Evolutionary conservation across 2,888 invertebrate genomes (phyloP), one percentile per base, ranked within the genome.

Genomic region (Tanypteryx hageni): DNA sequence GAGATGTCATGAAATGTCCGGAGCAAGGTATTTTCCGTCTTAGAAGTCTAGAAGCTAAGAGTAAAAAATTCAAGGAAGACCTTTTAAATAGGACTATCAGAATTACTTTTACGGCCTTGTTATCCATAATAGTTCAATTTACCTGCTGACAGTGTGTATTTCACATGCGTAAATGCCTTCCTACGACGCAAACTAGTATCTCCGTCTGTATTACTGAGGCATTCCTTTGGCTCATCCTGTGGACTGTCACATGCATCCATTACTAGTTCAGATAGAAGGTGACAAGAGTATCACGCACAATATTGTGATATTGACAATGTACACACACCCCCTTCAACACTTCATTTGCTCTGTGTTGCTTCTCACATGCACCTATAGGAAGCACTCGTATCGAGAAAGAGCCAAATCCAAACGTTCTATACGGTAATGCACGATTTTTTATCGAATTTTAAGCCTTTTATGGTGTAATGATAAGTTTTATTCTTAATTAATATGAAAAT

Each of bases 11-110:
- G 94, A 98, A 96, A 94, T 98, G 98, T 92, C 98, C 98, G 22
- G 98, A 98, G 96, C 98, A 98, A 91, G 98, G 98, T 93, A 98
- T 97, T 94, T 98, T 97, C 93, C 97, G 96, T 93, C 98, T 97
- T 92, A 98, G 95, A 94, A 98, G 96, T 92, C 58, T 82, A 57
- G 82, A 92, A 68, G 82, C 81, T 92, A 57, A 57, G 31, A 82
- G 56, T 56, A 22, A 57, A 16, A 92, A 16, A 11, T 57, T 22
- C 18, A 16, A 81, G 56, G n/a, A 59, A 58, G 22, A 14, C 13
- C 81, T 57, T 7, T 16, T 4, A 82, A 11, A 11, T 10, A 82
- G 81, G 57, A 57, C 31, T 1, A 58, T 81, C 22, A 14, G 27
- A 57, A 58, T 76, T 56, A 57, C n/a, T 31, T 83, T 59, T 7